Evolutionary conservation across 2,888 invertebrate species (phyloP).

Genomic region (Plebejus anna): DNA sequence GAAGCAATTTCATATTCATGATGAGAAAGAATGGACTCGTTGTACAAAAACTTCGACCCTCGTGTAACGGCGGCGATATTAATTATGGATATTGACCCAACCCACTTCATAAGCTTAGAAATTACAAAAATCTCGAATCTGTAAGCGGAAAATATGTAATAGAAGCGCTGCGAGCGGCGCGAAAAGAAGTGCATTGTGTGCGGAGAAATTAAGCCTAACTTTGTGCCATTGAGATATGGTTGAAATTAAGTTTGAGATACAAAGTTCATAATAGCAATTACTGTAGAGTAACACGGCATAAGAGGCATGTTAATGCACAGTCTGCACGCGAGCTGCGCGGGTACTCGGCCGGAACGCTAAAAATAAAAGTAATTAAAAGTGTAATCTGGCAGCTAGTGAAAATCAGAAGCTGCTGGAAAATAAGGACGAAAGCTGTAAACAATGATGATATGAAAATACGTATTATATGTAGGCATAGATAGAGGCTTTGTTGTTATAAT

Average conservation of each 20-base stretch:
- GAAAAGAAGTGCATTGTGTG: constrained; percentile 30
- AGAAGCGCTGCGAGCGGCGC: constrained; percentile 31
- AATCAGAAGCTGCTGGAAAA: constrained; percentile 9
- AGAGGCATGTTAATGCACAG: constrained; percentile 53
- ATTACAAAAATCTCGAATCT: constrained; percentile 36
- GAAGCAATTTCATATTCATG: constrained; percentile 28
- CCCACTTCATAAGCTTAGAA: constrained; percentile 33
- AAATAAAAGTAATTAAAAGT: constrained; percentile 34
- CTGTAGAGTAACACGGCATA: constrained; percentile 46
- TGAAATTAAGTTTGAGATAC: constrained; percentile 21
- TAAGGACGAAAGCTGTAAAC: neutral
- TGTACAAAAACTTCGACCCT: constrained; percentile 18
- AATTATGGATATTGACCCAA: constrained; percentile 30
- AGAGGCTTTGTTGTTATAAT: neutral
- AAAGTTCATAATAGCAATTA: constrained; percentile 53
- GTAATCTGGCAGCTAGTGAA: constrained; percentile 29
- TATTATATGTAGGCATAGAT: neutral
- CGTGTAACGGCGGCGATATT: constrained; percentile 1
- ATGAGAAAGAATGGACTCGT: constrained; percentile 1
- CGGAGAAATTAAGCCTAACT: constrained; percentile 26
- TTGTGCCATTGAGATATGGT: neutral
- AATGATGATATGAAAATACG: neutral
- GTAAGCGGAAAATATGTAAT: constrained; percentile 36
- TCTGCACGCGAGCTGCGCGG: constrained; percentile 50
- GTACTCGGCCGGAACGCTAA: constrained; percentile 35